Evolutionary conservation across 2,113 vertebrate species (phyloP).

Genomic region (Nothobranchius kuhntae): DNA sequence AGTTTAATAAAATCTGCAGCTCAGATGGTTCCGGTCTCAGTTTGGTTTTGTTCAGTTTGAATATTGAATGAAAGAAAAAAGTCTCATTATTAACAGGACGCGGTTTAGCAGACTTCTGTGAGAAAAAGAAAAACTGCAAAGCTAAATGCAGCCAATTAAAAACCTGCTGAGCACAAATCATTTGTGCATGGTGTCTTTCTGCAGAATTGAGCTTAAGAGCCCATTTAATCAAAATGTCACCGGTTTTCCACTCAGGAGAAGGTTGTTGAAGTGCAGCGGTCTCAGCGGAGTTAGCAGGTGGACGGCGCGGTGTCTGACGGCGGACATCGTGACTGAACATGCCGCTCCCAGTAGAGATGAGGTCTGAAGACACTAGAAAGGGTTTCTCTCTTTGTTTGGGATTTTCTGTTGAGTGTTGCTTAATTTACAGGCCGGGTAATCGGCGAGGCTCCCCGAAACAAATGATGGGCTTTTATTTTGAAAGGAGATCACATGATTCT

Average conservation of each 20-base stretch:
- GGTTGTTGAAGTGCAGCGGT: background rate
- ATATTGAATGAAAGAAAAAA: too few relatives aligned
- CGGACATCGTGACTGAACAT: background rate
- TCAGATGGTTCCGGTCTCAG: too few relatives aligned
- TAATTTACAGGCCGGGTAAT: background rate
- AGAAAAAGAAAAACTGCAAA: background rate
- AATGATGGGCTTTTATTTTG: too few relatives aligned
- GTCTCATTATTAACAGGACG: too few relatives aligned
- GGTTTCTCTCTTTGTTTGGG: too few relatives aligned
- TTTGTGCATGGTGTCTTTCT: background rate
- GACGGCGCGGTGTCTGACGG: background rate
- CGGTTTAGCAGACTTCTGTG: background rate
- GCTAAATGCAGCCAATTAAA: background rate
- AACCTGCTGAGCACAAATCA: background rate
- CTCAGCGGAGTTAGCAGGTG: conserved; percentile 1
- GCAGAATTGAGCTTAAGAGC: conserved; percentile 14
- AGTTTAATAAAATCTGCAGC: too few relatives aligned
- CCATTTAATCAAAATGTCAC: conserved; percentile 26
- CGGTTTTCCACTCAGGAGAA: background rate
- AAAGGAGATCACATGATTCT: too few relatives aligned
- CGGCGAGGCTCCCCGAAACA: too few relatives aligned
- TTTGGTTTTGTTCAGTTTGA: too few relatives aligned
- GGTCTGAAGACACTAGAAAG: too few relatives aligned
- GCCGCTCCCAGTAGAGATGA: too few relatives aligned
- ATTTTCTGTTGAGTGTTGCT: too few relatives aligned